Base-by-base conservation (phyloP, 2,888 invertebrate species). In the Callyntrura sp. region DNA sequence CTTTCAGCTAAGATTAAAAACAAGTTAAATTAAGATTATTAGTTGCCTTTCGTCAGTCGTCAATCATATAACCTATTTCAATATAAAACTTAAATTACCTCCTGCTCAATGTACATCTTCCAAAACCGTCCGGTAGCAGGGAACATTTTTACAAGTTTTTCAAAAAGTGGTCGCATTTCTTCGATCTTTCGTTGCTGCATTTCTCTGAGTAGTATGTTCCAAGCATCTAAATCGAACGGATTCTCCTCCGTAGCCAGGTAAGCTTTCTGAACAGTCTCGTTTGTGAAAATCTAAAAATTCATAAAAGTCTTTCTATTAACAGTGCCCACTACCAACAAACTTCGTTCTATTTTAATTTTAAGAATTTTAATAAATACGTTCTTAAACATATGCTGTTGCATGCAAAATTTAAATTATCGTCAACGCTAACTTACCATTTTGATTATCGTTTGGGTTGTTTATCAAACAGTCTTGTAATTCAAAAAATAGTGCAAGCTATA, bases 41-140 rank as follows among this genome's bases (percentile, higher is more conserved):
- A 9, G 23, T 62, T 62, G 60, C 20, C 11, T 17, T 60, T 17
- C 17, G n/a, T 11, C n/a, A 60, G 20, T n/a, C 60, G 20, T 20
- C 20, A 9, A 60, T 35, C 68, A 28, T 28, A 35, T n/a, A 45
- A 20, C 45, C n/a, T n/a, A 70, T 14, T 43, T 6, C 17, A 11
- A 43, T n/a, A 35, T 17, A 20, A 43, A 70, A 8, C 0, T 0
- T 20, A 70, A 57, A 94, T 94, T 95, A 98, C 98, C 97, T 99
- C 99, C 95, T 98, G 98, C 94, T 99, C 99, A 93, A 99, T 99
- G 95, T 98, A 99, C 93, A 99, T 98, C 95, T 99, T 98, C 99
- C 99, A 99, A 94, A 98, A 99, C 88, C 99, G 96, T 1, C 99
- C 99, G 5, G 99, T 98, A 51, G 98, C 98, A 0, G 99, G 99